These are phyloP conservation scores for Carassius gibelio DNA, from an alignment of 2,113 vertebrate genomes.

Conservation along the genomic window DNA sequence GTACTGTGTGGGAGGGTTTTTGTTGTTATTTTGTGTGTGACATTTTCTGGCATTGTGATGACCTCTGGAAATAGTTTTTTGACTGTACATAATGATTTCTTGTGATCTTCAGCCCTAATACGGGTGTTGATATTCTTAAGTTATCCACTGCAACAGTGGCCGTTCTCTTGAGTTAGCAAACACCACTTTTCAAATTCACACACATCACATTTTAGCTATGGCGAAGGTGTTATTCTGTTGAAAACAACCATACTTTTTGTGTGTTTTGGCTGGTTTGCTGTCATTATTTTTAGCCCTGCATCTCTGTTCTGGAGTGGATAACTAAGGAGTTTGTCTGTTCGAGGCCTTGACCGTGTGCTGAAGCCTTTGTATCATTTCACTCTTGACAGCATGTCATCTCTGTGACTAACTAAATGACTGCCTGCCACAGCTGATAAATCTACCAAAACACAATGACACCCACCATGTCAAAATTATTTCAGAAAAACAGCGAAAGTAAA, in stretches of 20 bases:
- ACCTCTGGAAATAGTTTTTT: conserved; percentile 2
- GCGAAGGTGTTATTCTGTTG: not conserved
- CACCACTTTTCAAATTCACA: not conserved
- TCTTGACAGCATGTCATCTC: conserved; percentile 38
- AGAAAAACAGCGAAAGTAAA: conserved; percentile 31
- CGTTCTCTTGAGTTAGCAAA: not conserved
- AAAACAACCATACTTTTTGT: conserved; percentile 15
- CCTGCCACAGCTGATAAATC: conserved; percentile 42
- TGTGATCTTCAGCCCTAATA: not conserved
- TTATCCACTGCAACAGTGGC: not conserved
- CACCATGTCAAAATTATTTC: conserved; percentile 30
- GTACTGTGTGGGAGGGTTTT: not conserved
- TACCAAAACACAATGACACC: conserved; percentile 18
- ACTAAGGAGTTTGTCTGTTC: conserved; percentile 25
- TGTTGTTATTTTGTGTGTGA: not conserved
- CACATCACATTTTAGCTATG: not conserved
- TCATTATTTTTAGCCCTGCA: conserved; percentile 6
- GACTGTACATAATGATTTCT: not conserved
- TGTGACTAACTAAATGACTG: conserved; percentile 36
- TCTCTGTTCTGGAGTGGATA: conserved; percentile 29
- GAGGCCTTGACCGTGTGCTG: conserved; percentile 16
- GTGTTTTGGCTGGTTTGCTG: not conserved
- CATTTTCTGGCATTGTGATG: not conserved
- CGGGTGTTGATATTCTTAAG: not conserved
- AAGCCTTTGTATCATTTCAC: conserved; percentile 42